Percentiles rank a stretch among this genome's conserved stretches.
phyloP scores from a whole-genome alignment of 2,113 vertebrate genomes.

The Nestor notabilis region DNA sequence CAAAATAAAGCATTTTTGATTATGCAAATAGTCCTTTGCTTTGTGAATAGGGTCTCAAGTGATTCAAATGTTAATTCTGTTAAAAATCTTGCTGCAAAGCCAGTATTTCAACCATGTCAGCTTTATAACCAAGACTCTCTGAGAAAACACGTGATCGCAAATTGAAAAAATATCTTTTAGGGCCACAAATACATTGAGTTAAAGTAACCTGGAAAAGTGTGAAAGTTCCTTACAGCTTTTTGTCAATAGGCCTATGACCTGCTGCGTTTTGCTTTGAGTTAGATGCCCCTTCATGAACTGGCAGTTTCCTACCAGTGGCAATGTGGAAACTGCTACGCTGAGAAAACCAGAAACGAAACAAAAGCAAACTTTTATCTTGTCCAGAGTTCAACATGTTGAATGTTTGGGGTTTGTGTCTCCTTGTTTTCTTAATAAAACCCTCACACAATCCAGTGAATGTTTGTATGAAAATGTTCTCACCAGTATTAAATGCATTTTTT shows the following conservation, averaged over 20 bases:
- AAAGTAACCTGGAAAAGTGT: slow-evolving; percentile 29
- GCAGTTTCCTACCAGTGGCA: background rate
- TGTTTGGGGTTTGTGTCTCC: background rate
- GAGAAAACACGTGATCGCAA: slow-evolving; percentile 49
- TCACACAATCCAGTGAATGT: background rate
- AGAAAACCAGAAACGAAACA: background rate
- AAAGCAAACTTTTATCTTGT: background rate
- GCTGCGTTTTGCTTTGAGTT: background rate
- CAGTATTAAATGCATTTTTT: background rate
- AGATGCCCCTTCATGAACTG: background rate
- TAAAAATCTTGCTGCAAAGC: slow-evolving; percentile 60
- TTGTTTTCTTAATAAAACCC: background rate
- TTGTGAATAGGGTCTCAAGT: slow-evolving; percentile 45
- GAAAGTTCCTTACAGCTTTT: background rate
- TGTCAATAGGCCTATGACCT: background rate
- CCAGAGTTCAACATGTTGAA: background rate
- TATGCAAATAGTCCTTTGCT: slow-evolving; percentile 7
- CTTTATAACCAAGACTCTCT: slow-evolving; percentile 42
- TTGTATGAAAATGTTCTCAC: background rate
- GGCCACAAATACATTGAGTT: slow-evolving; percentile 22
- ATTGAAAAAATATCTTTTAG: slow-evolving; percentile 51
- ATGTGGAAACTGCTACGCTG: background rate
- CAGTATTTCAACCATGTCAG: slow-evolving; percentile 32
- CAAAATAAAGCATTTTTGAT: slow-evolving; percentile 38
- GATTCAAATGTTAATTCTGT: slow-evolving; percentile 66